Conservation (phyloP, 2,113 vertebrate genomes). For the Paralichthys olivaceus region DNA sequence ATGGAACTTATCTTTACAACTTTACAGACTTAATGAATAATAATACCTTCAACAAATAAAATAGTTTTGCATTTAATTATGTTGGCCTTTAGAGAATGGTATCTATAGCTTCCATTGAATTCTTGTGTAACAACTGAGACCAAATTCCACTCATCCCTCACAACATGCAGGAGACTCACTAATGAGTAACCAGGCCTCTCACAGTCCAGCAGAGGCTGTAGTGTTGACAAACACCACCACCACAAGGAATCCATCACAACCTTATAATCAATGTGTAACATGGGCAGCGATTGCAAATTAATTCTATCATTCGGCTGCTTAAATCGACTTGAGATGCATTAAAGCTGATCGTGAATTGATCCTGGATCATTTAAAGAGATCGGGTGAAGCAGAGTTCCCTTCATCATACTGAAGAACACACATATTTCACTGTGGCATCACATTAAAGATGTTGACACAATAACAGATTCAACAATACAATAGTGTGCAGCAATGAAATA, state of each 20-base stretch:
- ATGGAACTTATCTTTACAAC: too few species aligned
- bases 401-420: not conserved
- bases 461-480: not conserved
- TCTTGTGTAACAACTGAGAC: not conserved
- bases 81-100: not conserved
- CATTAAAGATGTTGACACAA: not conserved
- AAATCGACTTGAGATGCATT: not conserved
- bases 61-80: not conserved
- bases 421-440: not conserved
- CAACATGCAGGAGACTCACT: not conserved
- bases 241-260: conserved; percentile 13
- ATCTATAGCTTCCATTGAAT: not conserved
- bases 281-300: conserved; percentile 13
- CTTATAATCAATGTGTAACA: conserved; percentile 30
- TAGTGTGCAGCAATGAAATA: conserved; percentile 11
- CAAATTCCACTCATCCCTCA: not conserved
- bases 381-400: not conserved
- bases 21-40: not conserved
- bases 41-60: not conserved
- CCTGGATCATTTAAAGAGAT: not conserved
- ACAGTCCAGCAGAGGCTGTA: not conserved
- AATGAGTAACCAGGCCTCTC: conserved; percentile 14
- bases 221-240: conserved; percentile 15
- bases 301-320: not conserved
- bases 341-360: conserved; percentile 1